Base-by-base conservation (phyloP, 2,888 invertebrate genomes). In the Ceraclea dissimilis region DNA sequence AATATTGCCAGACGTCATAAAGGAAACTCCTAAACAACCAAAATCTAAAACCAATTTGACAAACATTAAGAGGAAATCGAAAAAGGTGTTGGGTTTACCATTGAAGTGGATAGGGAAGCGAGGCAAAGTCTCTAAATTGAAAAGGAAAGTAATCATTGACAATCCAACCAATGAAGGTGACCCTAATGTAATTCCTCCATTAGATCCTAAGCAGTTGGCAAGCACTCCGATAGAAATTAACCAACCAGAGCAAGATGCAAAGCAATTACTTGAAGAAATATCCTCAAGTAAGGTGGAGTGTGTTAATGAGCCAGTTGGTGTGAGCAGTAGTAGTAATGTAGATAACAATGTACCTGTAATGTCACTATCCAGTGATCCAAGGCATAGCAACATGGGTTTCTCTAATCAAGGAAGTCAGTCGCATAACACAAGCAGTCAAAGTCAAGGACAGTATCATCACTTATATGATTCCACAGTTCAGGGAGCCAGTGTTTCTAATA, bases 71-170 rank as follows among this genome's bases (percentile, higher is more conserved):
- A 58, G 49, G 47, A 54, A 17, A 52, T 33, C 11, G 16, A 49
- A 43, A 26, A 57, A 57, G 21, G 17, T 20, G 1, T 46, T 52
- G 20, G 47, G 53, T 26, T 60, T 60, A 19, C 55, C 57, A 13
- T 47, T 60, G 31, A 62, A 60, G 55, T 55, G 57, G 61, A 57
- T 57, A 20, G 49, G 60, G 46, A 59, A 50, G 21, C 47, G 31
- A 51, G 57, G 53, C 57, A 57, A 50, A 47, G 13, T 18, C 22
- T 10, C 46, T 8, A 46, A 19, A 46, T 18, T 46, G 6, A 17
- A 19, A 19, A 46, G 5, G 4, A 46, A 46, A 13, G 17, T 13
- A 8, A 13, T 16, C 17, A 13, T 43, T 16, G 43, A 43, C 43
- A 43, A 13, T 5, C n/a, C n/a, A n/a, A n/a, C n/a, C n/a, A n/a